A percentile compares a stretch with the other conserved stretches of the same genome.
Evolutionary conservation across 2,888 invertebrate species (phyloP).

Genomic region (Brenthis hecate): DNA sequence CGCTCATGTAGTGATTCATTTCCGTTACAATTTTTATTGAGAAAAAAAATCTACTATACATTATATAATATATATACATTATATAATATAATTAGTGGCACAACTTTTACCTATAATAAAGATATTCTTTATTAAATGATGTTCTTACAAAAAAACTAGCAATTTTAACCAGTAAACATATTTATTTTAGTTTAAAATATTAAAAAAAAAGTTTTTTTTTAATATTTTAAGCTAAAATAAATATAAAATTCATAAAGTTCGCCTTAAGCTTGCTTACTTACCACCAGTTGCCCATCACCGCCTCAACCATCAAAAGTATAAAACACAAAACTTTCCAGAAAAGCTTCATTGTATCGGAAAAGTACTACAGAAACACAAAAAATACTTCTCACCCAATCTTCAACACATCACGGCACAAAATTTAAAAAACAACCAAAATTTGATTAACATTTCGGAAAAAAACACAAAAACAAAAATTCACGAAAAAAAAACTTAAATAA

Average conservation of each 20-base stretch:
- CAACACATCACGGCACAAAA: constrained; percentile 47
- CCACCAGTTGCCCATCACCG: constrained; percentile 74
- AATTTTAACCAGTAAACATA: no score
- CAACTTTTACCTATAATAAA: no score
- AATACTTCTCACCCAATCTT: constrained; percentile 51
- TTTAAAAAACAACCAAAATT: constrained; percentile 52
- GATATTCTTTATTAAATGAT: no score
- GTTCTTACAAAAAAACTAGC: no score
- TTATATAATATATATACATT: no score
- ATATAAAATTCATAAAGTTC: neutral
- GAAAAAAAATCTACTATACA: constrained; percentile 1
- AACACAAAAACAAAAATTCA: constrained; percentile 60
- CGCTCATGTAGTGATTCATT: constrained; percentile 24
- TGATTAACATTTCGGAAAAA: constrained; percentile 50
- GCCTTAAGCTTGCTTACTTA: constrained; percentile 52
- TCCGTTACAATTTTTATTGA: constrained; percentile 12
- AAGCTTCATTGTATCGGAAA: constrained; percentile 67
- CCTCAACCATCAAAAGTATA: constrained; percentile 63
- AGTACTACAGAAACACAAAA: constrained; percentile 47
- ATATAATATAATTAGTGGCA: no score
- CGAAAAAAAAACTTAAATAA: constrained; percentile 56
- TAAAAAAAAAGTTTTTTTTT: no score
- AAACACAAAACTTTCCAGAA: constrained; percentile 70
- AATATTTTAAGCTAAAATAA: neutral
- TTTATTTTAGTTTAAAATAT: no score